Base-by-base conservation (phyloP, 2,888 invertebrate species). In the Xanthorhoe designata region DNA sequence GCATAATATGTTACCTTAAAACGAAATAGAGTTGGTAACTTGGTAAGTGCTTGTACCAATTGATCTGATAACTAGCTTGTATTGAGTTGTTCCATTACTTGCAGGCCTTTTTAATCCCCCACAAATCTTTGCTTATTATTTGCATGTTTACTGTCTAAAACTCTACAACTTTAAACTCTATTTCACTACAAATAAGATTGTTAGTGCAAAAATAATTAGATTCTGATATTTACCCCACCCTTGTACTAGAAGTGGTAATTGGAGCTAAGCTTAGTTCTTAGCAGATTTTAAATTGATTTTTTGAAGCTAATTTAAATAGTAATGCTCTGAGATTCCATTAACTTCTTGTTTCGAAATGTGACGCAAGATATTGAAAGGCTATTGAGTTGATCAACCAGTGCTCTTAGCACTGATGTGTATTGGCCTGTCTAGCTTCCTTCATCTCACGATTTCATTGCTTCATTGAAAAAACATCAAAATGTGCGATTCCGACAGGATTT, bases 191-290 rank as follows among this genome's bases (percentile, higher is more conserved):
- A 10, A 42, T 59, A 52, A 52, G 19, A 42, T 10, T 7, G 8
- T 32, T 3, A 32, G 1, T 51, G 6, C 7, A 13, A 47, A 6
- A 47, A 17, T 47, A 15, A 51, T 4, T 38, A 2, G 9, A 42
- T 15, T 42, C 2, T 0, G n/a, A 10, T 29, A 61, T 18, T 47
- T 9, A 19, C 35, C 17, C 47, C 49, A 49, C 49, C 49, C 53
- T 42, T 52, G 61, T 54, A 19, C 6, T 53, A 54, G 47, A 42
- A 54, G 61, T 61, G 52, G 54, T n/a, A n/a, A 69, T 69, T 69
- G 53, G 60, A 66, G 63, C 68, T 73, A 76, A 77, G 72, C 71
- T 77, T 70, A 68, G 74, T 78, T 76, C 79, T 81, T 72, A 77
- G 32, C 53, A 55, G 35, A 18, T 45, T 57, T 57, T 55, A 61